These are phyloP conservation scores for Sitta carolinensis DNA, from an alignment of 2,797 vertebrate genomes.

Conservation along the genomic window DNA sequence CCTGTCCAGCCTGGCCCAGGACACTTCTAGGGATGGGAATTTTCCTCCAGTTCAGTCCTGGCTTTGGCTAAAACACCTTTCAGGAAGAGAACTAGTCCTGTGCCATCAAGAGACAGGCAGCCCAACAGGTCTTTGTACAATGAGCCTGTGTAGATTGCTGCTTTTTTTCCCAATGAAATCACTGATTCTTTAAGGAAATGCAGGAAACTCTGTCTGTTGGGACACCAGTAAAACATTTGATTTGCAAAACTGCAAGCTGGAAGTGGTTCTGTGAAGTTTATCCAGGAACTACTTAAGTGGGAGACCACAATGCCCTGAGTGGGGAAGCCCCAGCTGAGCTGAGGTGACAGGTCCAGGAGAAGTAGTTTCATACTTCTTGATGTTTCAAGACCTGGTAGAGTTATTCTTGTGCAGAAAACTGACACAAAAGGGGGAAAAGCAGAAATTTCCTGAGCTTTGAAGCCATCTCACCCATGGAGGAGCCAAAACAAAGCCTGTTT, in stretches of 20 bases:
- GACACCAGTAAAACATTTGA: background rate
- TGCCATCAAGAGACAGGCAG: background rate
- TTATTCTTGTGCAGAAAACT: background rate
- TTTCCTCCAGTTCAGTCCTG: background rate
- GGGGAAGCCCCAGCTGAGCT: background rate
- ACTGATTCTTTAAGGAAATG: background rate
- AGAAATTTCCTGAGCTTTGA: background rate
- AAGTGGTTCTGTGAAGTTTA: background rate
- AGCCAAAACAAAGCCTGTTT: background rate
- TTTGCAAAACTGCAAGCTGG: background rate
- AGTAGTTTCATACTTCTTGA: background rate
- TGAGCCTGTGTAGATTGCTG: background rate
- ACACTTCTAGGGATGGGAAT: background rate
- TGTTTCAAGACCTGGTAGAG: background rate
- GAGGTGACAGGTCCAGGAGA: background rate
- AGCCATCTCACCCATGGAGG: background rate
- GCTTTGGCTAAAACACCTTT: background rate
- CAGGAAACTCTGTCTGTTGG: background rate
- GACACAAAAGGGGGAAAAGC: background rate
- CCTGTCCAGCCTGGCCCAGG: background rate
- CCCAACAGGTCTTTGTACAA: background rate
- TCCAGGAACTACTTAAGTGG: background rate
- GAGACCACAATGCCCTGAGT: rapidly evolving
- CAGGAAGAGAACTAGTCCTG: background rate
- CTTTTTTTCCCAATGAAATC: background rate